Evolutionary conservation across 2,888 invertebrate genomes (phyloP), one percentile per base, ranked within the genome.

Genomic region (Miltochrista miniata): DNA sequence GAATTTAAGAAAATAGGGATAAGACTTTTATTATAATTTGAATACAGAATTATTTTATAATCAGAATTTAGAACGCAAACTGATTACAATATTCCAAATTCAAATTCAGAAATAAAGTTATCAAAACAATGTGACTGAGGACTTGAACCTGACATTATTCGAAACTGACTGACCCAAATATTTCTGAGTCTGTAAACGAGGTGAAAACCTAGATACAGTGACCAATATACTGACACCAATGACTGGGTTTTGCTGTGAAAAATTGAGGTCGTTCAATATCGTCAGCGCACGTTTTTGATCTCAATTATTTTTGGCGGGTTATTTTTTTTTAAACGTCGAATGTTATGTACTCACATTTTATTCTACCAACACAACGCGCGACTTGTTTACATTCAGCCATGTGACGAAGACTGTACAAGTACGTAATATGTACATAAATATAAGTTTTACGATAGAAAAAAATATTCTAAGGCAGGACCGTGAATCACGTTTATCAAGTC

Each of bases 401-500:
- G 12, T 30, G 11, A 48, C 31, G 37, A 42, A 31, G 37, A 36
- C 31, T 8, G 30, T 24, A 24, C 15, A 15, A 38, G 14, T 13
- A 34, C 39, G 34, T 47, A 34, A 39, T 24, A 24, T 35, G 41
- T 30, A 31, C 11, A n/a, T 30, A 31, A 7, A 44, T 44, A 24
- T 41, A n/a, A n/a, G n/a, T 15, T 48, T 44, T 39, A 52, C 47
- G 36, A 43, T 48, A 52, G 39, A 60, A 53, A 64, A 64, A 68
- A 61, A 50, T 24, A 61, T 54, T 48, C 39, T 52, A 34, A 24
- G 18, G 18, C 18, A 2, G 18, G 18, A 24, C 52, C 52, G 38
- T 63, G 61, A 65, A 49, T 56, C 61, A 61, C 49, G 46, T 48
- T 54, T 64, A 68, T 66, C 61, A 56, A 55, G 48, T 50, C 61